These are phyloP conservation scores for Protobothrops flavoviridis DNA, from an alignment of 2,113 vertebrate species.

Conservation along the genomic window DNA sequence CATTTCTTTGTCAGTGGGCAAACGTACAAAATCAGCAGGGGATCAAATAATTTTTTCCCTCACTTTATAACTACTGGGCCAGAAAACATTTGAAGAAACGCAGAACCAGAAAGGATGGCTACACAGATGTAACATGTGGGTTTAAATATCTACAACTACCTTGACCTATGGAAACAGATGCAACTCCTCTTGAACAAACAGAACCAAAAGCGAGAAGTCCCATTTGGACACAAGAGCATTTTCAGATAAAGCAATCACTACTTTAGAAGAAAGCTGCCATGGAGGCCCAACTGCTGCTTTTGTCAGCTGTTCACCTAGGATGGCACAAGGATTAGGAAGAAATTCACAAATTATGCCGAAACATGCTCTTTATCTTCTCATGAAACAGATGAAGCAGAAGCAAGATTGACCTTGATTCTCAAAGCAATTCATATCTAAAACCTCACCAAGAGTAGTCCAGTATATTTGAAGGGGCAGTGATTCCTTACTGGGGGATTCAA, in stretches of 20 bases:
- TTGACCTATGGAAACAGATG: slow-evolving; percentile 13
- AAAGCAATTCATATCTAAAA: not conserved
- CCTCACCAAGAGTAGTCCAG: not conserved
- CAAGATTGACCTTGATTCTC: not conserved
- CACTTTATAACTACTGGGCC: not conserved
- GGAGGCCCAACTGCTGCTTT: not conserved
- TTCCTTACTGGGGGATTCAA: not conserved
- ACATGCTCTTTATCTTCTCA: not conserved
- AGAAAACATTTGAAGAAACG: slow-evolving; percentile 21
- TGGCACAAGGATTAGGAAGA: not conserved
- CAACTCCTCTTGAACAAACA: slow-evolving; percentile 11
- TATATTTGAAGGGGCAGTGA: not conserved
- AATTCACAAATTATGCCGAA: not conserved
- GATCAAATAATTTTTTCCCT: too few relatives aligned
- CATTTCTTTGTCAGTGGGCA: too few relatives aligned
- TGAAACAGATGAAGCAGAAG: not conserved
- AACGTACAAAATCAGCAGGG: too few relatives aligned
- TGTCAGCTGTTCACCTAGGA: not conserved
- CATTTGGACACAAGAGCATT: not conserved
- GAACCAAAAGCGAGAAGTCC: not conserved
- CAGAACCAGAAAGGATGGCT: slow-evolving; percentile 22
- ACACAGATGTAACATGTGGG: not conserved
- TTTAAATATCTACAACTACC: slow-evolving; percentile 17
- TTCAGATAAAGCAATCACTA: not conserved
- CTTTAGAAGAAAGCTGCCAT: slow-evolving; percentile 2